These are phyloP conservation scores for Buphagus erythrorhynchus DNA, from an alignment of 2,797 vertebrate genomes.

Conservation along the genomic window DNA sequence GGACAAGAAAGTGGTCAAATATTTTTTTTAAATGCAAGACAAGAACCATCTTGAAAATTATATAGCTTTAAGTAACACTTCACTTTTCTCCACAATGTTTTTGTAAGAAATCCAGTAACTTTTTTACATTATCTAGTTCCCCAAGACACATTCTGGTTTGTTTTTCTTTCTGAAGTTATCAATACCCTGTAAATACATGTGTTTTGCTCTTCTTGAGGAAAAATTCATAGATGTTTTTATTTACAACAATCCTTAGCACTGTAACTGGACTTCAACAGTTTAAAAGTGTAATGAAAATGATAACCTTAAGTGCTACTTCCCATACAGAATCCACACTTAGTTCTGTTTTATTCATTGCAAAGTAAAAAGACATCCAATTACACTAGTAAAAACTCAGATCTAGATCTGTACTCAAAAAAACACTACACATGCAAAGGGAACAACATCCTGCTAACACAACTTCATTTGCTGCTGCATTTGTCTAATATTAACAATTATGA, in stretches of 20 bases:
- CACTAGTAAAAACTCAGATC: slow-evolving; percentile 77
- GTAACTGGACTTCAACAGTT: slow-evolving; percentile 59
- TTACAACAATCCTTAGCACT: slow-evolving; percentile 71
- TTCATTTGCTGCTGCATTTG: slow-evolving; percentile 83
- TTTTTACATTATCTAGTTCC: neutral
- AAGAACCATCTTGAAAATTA: slow-evolving; percentile 1
- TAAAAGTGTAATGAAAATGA: slow-evolving; percentile 52
- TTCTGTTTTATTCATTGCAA: slow-evolving; percentile 78
- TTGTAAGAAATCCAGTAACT: slow-evolving; percentile 4
- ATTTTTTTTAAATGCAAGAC: neutral
- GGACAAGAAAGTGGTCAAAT: neutral
- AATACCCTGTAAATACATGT: slow-evolving; percentile 64
- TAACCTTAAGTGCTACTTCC: slow-evolving; percentile 52
- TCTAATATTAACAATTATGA: slow-evolving; percentile 98
- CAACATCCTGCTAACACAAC: slow-evolving; percentile 83
- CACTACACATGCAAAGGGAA: slow-evolving; percentile 86
- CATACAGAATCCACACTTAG: slow-evolving; percentile 72
- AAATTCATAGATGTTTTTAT: slow-evolving; percentile 71
- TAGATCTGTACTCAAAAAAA: slow-evolving; percentile 81
- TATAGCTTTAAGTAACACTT: neutral
- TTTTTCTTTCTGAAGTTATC: neutral
- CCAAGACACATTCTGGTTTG: slow-evolving; percentile 23
- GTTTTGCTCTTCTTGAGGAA: slow-evolving; percentile 65
- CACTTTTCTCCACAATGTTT: neutral
- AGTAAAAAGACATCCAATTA: slow-evolving; percentile 76